These are phyloP conservation scores for Phataginus tetradactyla DNA, from an alignment of 2,797 vertebrate genomes.

Conservation along the genomic window DNA sequence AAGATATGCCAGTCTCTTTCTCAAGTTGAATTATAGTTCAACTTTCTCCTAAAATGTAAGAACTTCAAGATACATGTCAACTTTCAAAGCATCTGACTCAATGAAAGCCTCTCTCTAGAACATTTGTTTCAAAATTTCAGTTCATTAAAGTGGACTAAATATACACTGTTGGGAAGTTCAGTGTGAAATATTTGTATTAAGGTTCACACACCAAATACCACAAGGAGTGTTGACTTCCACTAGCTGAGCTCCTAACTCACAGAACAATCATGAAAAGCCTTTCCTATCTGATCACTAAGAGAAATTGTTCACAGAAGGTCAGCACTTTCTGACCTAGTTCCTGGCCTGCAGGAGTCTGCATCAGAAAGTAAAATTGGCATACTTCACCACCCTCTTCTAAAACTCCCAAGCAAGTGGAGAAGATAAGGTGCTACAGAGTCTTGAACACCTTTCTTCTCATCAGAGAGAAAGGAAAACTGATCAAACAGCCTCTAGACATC, in stretches of 20 bases:
- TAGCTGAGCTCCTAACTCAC: neutral
- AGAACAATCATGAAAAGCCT: constrained; percentile 53
- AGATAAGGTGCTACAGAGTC: constrained; percentile 50
- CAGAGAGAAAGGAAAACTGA: constrained; percentile 49
- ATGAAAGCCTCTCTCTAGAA: neutral
- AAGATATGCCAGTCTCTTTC: neutral
- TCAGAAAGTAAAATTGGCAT: constrained; percentile 79
- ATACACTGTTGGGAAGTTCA: neutral
- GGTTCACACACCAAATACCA: neutral
- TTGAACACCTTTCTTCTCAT: neutral
- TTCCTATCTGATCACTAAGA: constrained; percentile 60
- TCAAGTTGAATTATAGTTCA: neutral
- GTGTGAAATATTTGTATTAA: constrained; percentile 55
- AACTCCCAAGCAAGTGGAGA: constrained; percentile 51
- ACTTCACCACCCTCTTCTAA: constrained; percentile 75
- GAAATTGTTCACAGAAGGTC: constrained; percentile 72
- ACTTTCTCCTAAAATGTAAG: constrained; percentile 13
- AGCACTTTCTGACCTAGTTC: constrained; percentile 81
- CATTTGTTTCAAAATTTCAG: neutral
- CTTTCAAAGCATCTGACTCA: neutral
- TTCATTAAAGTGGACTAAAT: neutral
- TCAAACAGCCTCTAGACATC: accelerated
- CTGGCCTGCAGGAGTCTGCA: constrained; percentile 74
- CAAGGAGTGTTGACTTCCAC: neutral
- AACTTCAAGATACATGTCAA: neutral